These are phyloP conservation scores for Lutraria lutraria DNA, from an alignment of 2,888 invertebrate species.

Conservation along the genomic window DNA sequence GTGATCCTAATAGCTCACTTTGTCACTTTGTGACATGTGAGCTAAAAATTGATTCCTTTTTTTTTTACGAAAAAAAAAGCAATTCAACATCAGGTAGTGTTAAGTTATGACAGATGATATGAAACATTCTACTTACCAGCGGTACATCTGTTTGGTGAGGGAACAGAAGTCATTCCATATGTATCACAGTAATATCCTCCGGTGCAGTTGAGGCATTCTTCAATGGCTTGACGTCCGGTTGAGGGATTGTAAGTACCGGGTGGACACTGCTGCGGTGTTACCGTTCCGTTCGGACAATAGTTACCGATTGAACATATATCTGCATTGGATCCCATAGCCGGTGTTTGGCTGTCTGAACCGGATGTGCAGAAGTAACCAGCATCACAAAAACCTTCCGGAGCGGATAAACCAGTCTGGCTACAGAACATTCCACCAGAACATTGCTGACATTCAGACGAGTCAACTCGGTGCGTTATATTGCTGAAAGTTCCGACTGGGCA, in stretches of 20 bases:
- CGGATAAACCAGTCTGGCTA: slow-evolving; percentile 74
- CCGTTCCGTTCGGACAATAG: slow-evolving; percentile 82
- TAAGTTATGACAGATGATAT: no score
- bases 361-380: slow-evolving; percentile 81
- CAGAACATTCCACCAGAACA: slow-evolving; percentile 83
- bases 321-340: slow-evolving; percentile 76
- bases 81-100: no score
- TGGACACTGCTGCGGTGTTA: slow-evolving; percentile 78
- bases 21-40: no score
- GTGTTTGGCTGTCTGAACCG: slow-evolving; percentile 80
- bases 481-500: slow-evolving; percentile 84
- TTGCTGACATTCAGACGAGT: slow-evolving; percentile 77
- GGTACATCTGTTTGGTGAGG: slow-evolving; percentile 70
- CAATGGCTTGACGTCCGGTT: slow-evolving; percentile 70
- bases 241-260: slow-evolving; percentile 79
- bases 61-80: no score
- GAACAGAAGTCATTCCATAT: slow-evolving; percentile 78
- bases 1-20: no score
- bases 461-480: slow-evolving; percentile 80
- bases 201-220: slow-evolving; percentile 80
- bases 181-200: slow-evolving; percentile 81
- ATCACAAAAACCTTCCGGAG: slow-evolving; percentile 78
- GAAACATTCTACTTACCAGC: slow-evolving; percentile 70
- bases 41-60: no score
- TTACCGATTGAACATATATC: slow-evolving; percentile 83